Evolutionary conservation across 2,113 vertebrate genomes (phyloP).

Genomic region (Sceloporus undulatus): DNA sequence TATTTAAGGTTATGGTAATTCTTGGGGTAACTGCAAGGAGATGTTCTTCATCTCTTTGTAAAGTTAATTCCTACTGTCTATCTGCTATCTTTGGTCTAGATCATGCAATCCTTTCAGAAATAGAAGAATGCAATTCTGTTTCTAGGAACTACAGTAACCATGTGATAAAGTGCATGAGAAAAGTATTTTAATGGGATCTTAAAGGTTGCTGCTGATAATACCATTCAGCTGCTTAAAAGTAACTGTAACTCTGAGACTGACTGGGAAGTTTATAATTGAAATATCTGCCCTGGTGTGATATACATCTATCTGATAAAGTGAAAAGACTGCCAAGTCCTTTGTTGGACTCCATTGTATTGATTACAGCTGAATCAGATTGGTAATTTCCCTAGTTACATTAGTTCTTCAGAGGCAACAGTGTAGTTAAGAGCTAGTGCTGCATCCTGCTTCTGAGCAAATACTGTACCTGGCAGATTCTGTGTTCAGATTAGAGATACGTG

Average conservation of each 20-base stretch:
- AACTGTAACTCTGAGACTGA: constrained; percentile 19
- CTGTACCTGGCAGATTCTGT: background rate
- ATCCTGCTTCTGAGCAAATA: background rate
- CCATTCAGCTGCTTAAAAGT: background rate
- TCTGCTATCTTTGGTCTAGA: background rate
- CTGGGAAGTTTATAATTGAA: constrained; percentile 20
- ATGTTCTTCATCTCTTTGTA: background rate
- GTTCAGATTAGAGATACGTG: too few species aligned
- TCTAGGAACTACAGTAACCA: constrained; percentile 45
- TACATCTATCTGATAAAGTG: constrained; percentile 38
- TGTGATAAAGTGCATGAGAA: background rate
- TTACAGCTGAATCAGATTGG: constrained; percentile 50
- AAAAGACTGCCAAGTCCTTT: constrained; percentile 33
- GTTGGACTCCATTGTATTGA: constrained; percentile 38
- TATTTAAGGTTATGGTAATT: background rate
- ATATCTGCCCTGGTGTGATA: background rate
- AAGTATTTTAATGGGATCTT: constrained; percentile 13
- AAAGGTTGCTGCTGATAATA: constrained; percentile 24
- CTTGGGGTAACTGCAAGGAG: background rate
- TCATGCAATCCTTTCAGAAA: background rate
- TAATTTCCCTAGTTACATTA: constrained; percentile 45
- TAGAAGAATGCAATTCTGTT: constrained; percentile 37
- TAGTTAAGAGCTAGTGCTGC: constrained; percentile 44
- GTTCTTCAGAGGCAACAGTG: constrained; percentile 48
- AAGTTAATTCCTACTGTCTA: background rate